Conservation (phyloP, 2,113 vertebrate genomes). For the Sapajus apella region DNA sequence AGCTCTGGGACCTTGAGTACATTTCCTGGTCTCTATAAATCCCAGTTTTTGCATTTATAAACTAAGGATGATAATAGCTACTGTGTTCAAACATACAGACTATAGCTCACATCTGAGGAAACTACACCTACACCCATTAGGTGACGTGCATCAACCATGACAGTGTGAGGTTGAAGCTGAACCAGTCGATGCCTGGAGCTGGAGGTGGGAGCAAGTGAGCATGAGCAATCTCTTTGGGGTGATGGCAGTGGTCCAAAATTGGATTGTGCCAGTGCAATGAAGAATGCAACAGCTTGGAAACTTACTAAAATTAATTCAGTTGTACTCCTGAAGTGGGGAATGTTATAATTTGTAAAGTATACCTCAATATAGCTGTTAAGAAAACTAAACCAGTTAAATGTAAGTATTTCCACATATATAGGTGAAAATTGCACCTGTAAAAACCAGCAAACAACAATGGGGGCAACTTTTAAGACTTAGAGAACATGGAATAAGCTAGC, state of each 20-base stretch:
- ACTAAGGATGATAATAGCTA: constrained; percentile 20
- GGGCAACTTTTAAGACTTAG: background rate
- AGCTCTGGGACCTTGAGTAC: background rate
- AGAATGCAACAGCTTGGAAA: background rate
- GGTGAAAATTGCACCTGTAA: background rate
- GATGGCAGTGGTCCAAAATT: background rate
- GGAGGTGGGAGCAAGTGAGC: background rate
- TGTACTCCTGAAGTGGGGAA: background rate
- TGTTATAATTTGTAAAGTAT: constrained; percentile 6
- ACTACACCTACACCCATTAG: background rate
- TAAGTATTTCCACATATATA: background rate
- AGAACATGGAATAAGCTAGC: background rate
- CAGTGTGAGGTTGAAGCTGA: background rate
- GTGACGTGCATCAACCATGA: background rate
- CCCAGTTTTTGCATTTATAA: constrained; percentile 47
- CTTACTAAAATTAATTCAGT: background rate
- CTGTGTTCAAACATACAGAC: background rate
- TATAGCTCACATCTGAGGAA: background rate
- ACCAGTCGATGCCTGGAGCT: background rate
- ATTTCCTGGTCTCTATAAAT: constrained; percentile 44
- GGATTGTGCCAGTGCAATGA: background rate
- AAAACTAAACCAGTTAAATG: background rate
- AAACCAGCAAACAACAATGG: background rate
- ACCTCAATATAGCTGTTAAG: background rate
- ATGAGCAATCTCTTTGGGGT: background rate